Evolutionary conservation across 2,797 vertebrate species (phyloP), one percentile per base, ranked within the genome.

Genomic region (Chanos chanos): DNA sequence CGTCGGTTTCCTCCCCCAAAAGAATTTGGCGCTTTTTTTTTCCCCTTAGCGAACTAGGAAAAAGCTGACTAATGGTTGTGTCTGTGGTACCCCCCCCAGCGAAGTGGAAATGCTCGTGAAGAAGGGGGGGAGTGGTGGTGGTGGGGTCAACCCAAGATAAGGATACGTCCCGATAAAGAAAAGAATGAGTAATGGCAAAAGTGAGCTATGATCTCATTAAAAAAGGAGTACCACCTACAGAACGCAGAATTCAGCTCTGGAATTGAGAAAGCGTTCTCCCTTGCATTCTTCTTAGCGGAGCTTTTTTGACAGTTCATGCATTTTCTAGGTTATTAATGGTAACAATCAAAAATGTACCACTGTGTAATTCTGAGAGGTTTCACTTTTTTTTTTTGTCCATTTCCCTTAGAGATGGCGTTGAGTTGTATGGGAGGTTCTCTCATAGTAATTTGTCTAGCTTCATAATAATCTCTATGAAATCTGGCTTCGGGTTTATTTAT

Each of bases 1-100:
- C 77, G 10, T 84, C 81, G 79, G 84, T 83, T 94, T 94, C 90
- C 90, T 91, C 68, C 59, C 58, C 27, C n/a, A 56, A 49, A 72
- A 66, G 66, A 73, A 76, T 79, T 75, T 69, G 65, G 64, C 72
- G 30, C 60, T 48, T 33, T 64, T 39, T 45, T 63, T 49, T 60
- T 16, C 18, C 34, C 22, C 8, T 12, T 6, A 2, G 6, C 16
- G 37, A 53, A 28, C 16, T 33, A 41, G 25, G 50, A 62, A 81
- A 76, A 44, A 54, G 53, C 78, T 80, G 73, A 77, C 59, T 79
- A 83, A 78, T 73, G 62, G 41, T 54, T 33, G 16, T 43, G 25
- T 40, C 44, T 37, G 55, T 41, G 9, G 45, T 45, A 24, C 30
- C 63, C 66, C 63, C 56, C 64, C 51, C 55, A 54, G 55, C 5